phyloP scores from a whole-genome alignment of 2,113 vertebrate genomes.

The Bujurquina vittata region DNA sequence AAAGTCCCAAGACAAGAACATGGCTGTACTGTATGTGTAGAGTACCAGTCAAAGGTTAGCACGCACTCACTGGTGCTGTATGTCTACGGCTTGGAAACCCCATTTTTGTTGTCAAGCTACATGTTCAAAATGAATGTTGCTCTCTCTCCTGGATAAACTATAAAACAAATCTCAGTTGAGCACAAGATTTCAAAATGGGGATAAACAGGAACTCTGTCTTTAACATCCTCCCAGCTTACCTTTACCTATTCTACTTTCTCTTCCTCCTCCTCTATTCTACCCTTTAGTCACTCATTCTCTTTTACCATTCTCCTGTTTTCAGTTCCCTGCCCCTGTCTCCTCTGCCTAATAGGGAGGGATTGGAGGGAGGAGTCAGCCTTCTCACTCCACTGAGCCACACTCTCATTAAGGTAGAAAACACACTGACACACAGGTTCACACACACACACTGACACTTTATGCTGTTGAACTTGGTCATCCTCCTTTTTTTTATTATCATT shows the following conservation, averaged over 20 bases:
- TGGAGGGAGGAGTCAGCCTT: conserved; percentile 2
- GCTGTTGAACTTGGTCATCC: background rate
- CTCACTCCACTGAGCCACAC: conserved; percentile 23
- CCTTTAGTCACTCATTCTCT: background rate
- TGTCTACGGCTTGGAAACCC: too few relatives aligned
- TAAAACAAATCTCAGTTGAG: too few relatives aligned
- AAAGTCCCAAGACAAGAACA: too few relatives aligned
- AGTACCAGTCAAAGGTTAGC: too few relatives aligned
- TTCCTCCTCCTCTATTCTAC: background rate
- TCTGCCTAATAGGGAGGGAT: conserved; percentile 31
- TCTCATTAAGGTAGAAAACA: conserved; percentile 53
- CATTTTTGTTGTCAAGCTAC: too few relatives aligned
- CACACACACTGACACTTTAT: conserved; percentile 7
- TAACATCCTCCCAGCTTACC: background rate
- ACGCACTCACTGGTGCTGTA: too few relatives aligned
- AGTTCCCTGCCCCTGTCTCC: background rate
- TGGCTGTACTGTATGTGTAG: too few relatives aligned
- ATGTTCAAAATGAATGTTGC: too few relatives aligned
- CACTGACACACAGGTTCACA: conserved; percentile 46
- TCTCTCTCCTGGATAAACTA: too few relatives aligned
- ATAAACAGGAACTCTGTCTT: too few relatives aligned
- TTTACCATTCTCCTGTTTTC: background rate
- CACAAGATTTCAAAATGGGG: too few relatives aligned
- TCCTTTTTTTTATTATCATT: background rate
- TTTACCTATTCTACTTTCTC: background rate